Percentiles rank a stretch among this genome's conserved stretches.
phyloP scores from a whole-genome alignment of 2,888 invertebrate genomes.

The Drosophila percnosoma region DNA sequence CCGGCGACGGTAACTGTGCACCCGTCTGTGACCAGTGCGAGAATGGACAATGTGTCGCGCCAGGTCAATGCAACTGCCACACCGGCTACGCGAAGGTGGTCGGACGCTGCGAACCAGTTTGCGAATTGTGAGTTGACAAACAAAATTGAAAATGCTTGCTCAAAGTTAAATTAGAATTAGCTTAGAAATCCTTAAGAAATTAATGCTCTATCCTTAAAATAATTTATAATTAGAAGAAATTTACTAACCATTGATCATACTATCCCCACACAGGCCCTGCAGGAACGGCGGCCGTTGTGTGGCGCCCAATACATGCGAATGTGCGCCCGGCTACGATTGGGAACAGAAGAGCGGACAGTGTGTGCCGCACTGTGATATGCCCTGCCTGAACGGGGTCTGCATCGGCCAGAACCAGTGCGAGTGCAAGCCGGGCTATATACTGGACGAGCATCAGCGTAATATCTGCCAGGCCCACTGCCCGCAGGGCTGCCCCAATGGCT shows the following conservation, averaged over 20 bases:
- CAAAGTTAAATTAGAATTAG: neutral
- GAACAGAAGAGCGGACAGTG: slow-evolving; percentile 84
- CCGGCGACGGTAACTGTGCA: slow-evolving; percentile 77
- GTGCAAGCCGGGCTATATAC: slow-evolving; percentile 86
- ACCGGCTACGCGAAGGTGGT: slow-evolving; percentile 86
- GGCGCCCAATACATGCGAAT: slow-evolving; percentile 84
- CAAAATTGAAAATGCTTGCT: neutral
- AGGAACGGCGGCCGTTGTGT: slow-evolving; percentile 84
- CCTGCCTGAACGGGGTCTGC: slow-evolving; percentile 90
- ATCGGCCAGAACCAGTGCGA: slow-evolving; percentile 88
- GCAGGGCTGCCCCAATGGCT: slow-evolving; percentile 90
- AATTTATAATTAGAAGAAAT: neutral
- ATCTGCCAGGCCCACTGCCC: slow-evolving; percentile 88
- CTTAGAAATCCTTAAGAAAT: neutral
- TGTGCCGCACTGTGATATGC: slow-evolving; percentile 87
- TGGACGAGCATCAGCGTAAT: slow-evolving; percentile 82
- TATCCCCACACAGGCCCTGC: slow-evolving; percentile 71
- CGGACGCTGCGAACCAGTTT: slow-evolving; percentile 82
- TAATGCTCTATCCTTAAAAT: neutral
- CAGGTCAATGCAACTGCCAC: slow-evolving; percentile 87
- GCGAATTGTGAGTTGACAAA: slow-evolving; percentile 68
- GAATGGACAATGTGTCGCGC: slow-evolving; percentile 87
- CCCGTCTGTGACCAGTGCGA: slow-evolving; percentile 84
- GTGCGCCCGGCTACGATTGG: slow-evolving; percentile 73
- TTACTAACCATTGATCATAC: neutral